A percentile compares a stretch with the other conserved stretches of the same genome.
phyloP scores from a whole-genome alignment of 2,113 vertebrate genomes.

The Pelecanoides urinatrix region DNA sequence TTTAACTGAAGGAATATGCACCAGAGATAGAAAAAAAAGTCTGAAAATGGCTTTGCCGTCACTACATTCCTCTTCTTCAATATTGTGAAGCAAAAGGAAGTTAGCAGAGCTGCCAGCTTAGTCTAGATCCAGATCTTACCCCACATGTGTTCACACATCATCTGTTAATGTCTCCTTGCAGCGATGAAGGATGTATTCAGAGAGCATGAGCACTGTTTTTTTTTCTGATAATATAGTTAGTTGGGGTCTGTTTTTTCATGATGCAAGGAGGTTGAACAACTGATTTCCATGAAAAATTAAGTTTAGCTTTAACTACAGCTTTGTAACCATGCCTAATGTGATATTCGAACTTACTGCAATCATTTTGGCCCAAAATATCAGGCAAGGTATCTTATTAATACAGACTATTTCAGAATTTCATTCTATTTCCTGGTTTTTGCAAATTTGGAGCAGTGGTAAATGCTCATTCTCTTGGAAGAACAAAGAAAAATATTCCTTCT shows the following conservation, averaged over 20 bases:
- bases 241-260: neutral
- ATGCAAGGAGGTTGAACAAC: neutral
- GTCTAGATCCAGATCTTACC: neutral
- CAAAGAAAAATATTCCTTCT: neutral
- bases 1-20: neutral
- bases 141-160: neutral
- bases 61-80: neutral
- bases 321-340: rapidly evolving
- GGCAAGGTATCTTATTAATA: neutral
- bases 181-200: neutral
- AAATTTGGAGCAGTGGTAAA: neutral
- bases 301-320: neutral
- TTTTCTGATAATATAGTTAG: neutral
- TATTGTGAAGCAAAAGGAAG: neutral
- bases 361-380: neutral
- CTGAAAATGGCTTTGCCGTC: neutral
- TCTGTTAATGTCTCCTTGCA: neutral
- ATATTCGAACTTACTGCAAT: neutral
- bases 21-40: rapidly evolving
- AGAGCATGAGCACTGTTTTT: rapidly evolving
- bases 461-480: neutral
- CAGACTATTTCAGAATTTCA: neutral
- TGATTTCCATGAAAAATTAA: neutral
- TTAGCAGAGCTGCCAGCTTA: neutral
- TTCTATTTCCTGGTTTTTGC: neutral